Evolutionary conservation across 2,888 invertebrate species (phyloP).

Genomic region (Merodon equestris): DNA sequence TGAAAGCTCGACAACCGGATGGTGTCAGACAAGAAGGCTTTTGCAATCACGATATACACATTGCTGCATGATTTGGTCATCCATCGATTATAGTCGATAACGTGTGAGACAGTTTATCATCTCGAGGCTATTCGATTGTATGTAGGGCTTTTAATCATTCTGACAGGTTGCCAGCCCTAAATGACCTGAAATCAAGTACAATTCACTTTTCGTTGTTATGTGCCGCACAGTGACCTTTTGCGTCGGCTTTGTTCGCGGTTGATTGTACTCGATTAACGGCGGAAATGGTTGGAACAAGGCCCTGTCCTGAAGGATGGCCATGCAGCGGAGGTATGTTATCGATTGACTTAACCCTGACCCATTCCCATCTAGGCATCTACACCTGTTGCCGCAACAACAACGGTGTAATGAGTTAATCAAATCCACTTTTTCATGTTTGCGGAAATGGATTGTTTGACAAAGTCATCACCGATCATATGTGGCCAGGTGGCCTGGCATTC

Average conservation of each 20-base stretch:
- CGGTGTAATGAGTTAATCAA: constrained; percentile 12
- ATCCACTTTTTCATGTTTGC: constrained; percentile 37
- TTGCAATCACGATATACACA: too few relatives aligned
- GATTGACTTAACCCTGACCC: constrained; percentile 51
- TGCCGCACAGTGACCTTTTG: neutral
- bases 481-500: neutral
- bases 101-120: constrained; percentile 5
- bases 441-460: constrained; percentile 32
- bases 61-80: too few relatives aligned
- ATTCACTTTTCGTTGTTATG: neutral
- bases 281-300: too few relatives aligned
- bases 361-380: constrained; percentile 1
- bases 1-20: too few relatives aligned
- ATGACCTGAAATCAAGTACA: neutral
- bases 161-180: neutral
- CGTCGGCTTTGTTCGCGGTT: neutral
- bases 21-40: too few relatives aligned
- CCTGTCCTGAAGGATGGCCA: too few relatives aligned
- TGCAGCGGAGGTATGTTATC: too few relatives aligned
- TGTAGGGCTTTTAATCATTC: too few relatives aligned
- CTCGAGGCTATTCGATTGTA: constrained; percentile 1
- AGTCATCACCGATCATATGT: constrained; percentile 5
- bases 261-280: too few relatives aligned
- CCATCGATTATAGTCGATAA: constrained; percentile 31
- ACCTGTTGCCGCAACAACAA: constrained; percentile 11